These are phyloP conservation scores for Paguma larvata DNA, from an alignment of 2,797 vertebrate species.

Conservation along the genomic window DNA sequence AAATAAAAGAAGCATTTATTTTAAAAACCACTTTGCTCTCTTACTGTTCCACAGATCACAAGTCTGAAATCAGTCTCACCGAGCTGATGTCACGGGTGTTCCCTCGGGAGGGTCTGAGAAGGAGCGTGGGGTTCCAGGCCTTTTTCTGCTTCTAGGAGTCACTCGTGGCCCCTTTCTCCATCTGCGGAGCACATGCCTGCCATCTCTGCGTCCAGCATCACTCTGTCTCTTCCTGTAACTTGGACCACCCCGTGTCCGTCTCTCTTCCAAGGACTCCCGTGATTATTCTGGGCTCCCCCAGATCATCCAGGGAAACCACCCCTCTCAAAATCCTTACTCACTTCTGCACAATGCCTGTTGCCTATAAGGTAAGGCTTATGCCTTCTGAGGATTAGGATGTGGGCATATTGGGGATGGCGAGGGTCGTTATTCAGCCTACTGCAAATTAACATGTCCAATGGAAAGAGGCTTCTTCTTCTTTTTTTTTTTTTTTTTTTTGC, in stretches of 20 bases:
- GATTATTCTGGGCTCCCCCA: background rate
- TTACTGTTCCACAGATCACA: background rate
- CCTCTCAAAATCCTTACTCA: background rate
- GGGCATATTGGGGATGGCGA: too few species aligned
- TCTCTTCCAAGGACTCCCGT: background rate
- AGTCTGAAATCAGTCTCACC: background rate
- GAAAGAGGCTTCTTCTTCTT: background rate
- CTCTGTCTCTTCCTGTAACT: background rate
- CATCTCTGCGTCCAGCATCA: background rate
- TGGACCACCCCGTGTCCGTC: background rate
- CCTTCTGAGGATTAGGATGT: background rate
- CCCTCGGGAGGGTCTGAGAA: background rate
- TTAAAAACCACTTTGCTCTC: background rate
- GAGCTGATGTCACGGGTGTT: background rate
- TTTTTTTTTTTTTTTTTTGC: background rate
- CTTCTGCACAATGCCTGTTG: background rate
- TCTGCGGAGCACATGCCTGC: background rate
- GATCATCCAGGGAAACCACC: background rate
- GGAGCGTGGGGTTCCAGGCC: background rate
- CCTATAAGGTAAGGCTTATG: background rate
- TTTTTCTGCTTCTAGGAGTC: background rate
- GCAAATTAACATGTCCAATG: background rate
- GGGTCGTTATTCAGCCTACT: background rate
- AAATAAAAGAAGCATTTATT: background rate
- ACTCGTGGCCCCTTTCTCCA: background rate